Evolutionary conservation across 2,888 invertebrate species (phyloP).

Genomic region (Cryptosula pallasiana): DNA sequence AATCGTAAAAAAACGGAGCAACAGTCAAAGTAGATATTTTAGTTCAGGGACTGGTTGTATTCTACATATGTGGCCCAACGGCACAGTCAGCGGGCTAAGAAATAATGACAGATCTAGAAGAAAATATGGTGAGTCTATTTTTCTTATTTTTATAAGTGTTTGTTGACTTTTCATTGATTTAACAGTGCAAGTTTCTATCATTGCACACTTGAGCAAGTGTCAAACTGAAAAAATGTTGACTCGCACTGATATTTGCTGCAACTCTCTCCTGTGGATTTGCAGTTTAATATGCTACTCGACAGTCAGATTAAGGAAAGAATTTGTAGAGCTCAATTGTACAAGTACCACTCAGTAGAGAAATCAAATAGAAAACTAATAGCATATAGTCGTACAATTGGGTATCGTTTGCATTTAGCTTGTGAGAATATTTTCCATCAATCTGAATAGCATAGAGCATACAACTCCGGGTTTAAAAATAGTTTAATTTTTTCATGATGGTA

Average conservation of each 20-base stretch:
- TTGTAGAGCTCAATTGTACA: neutral
- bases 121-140: constrained; percentile 19
- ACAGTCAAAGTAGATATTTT: constrained; percentile 5
- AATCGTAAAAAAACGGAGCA: neutral
- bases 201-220: constrained; percentile 11
- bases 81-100: constrained; percentile 1
- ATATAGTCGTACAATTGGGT: too few relatives aligned
- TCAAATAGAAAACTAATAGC: neutral
- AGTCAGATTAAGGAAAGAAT: neutral
- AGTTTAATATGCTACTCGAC: neutral
- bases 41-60: neutral
- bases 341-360: neutral
- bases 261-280: neutral
- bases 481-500: too few relatives aligned
- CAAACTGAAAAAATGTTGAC: constrained; percentile 9
- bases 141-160: too few relatives aligned
- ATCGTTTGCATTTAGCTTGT: too few relatives aligned
- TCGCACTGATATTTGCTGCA: neutral
- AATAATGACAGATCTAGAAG: neutral
- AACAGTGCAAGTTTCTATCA: too few relatives aligned
- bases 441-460: neutral
- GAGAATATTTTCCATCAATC: neutral
- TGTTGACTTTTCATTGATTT: too few relatives aligned
- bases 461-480: too few relatives aligned
- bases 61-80: constrained; percentile 20